phyloP scores from a whole-genome alignment of 2,888 invertebrate genomes.

The Myopa tessellatipennis region DNA sequence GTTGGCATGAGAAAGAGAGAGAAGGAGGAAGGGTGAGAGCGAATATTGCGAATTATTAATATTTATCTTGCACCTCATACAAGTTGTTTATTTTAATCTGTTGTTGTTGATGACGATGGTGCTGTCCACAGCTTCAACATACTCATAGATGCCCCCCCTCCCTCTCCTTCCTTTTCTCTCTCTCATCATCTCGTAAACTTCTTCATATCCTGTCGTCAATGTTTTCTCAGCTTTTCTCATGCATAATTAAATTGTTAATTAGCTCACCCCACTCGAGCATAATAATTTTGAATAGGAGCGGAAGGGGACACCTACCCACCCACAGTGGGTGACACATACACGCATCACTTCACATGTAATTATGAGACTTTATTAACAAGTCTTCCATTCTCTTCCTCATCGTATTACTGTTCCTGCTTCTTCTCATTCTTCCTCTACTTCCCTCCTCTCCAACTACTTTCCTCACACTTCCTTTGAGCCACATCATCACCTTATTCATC shows the following conservation, averaged over 20 bases:
- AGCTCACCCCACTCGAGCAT: conserved; percentile 41
- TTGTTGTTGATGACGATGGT: background rate
- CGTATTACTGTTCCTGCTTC: background rate
- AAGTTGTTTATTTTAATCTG: background rate
- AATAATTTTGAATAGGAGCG: conserved; percentile 7
- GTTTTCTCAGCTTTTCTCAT: conserved; percentile 39
- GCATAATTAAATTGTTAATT: conserved; percentile 55
- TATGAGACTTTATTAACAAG: background rate
- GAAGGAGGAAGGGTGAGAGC: background rate
- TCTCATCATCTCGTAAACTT: background rate
- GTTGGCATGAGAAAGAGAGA: too few species aligned
- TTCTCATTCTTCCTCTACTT: too few species aligned
- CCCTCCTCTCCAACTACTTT: too few species aligned
- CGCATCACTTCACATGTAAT: background rate
- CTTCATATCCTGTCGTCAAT: conserved; percentile 16
- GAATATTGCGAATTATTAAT: conserved; percentile 30
- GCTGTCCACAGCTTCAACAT: background rate
- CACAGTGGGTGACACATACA: background rate
- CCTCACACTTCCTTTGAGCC: too few species aligned
- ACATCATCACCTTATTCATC: too few species aligned
- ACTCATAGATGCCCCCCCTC: background rate
- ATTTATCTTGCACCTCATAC: conserved; percentile 1
- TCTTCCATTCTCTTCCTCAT: background rate
- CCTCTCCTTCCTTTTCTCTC: background rate
- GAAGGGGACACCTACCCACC: conserved; percentile 32